phyloP scores from a whole-genome alignment of 2,113 vertebrate genomes.

The Corythornis vintsioides region DNA sequence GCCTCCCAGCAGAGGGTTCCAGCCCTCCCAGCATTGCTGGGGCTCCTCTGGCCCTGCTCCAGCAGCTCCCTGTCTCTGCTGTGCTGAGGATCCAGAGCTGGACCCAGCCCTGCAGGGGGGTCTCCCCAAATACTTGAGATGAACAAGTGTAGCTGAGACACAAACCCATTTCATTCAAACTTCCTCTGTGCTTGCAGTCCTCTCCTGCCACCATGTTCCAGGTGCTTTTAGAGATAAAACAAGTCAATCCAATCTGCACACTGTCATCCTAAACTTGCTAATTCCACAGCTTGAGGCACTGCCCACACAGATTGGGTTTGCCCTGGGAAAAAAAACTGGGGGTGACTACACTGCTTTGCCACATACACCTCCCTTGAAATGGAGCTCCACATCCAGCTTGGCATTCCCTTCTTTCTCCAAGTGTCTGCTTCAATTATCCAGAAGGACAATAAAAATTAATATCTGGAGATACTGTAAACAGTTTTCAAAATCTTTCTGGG shows the following conservation, averaged over 20 bases:
- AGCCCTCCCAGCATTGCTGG: no score
- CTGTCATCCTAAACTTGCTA: neutral
- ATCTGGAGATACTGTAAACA: neutral
- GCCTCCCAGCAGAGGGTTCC: no score
- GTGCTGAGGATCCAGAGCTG: no score
- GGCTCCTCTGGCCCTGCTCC: no score
- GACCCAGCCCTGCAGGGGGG: no score
- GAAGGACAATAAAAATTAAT: neutral
- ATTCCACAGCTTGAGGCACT: neutral
- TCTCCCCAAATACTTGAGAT: neutral
- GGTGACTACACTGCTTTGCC: neutral
- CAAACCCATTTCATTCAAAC: neutral
- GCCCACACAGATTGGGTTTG: neutral
- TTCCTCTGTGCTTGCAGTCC: neutral
- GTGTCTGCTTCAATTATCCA: neutral
- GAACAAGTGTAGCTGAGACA: neutral
- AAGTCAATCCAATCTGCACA: neutral
- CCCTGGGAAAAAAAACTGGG: neutral
- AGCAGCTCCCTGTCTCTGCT: no score
- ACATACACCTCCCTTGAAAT: neutral
- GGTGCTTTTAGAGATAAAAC: neutral
- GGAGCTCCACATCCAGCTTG: neutral
- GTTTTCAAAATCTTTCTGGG: neutral
- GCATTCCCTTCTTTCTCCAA: neutral
- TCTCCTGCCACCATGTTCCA: neutral